phyloP scores from a whole-genome alignment of 2,797 vertebrate genomes.

The Pseudotriccus pelzelni region DNA sequence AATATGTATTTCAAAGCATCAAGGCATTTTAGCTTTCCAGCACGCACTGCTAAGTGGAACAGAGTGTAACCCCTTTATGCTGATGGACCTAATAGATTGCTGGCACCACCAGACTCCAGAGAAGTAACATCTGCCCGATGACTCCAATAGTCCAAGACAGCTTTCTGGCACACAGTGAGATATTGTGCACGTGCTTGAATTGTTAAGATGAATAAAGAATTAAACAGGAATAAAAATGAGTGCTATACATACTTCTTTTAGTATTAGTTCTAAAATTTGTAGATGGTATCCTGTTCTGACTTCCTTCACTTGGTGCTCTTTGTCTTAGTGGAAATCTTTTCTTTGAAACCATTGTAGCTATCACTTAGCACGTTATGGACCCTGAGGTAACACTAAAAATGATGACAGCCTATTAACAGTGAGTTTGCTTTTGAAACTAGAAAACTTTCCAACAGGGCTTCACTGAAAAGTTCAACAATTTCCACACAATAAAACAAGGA shows the following conservation, averaged over 20 bases:
- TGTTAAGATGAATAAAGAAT: not conserved
- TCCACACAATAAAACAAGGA: not conserved
- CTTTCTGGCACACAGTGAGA: not conserved
- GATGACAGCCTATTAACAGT: not conserved
- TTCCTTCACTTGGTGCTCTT: not conserved
- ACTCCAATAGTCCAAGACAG: not conserved
- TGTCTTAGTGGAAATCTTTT: not conserved
- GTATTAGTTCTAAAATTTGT: not conserved
- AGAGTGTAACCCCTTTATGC: not conserved
- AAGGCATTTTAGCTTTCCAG: not conserved
- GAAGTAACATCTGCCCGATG: not conserved
- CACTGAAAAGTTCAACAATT: not conserved
- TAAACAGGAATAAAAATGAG: not conserved
- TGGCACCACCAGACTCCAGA: not conserved
- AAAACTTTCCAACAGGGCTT: not conserved
- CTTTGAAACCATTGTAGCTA: not conserved
- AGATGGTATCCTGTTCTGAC: not conserved
- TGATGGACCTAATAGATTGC: not conserved
- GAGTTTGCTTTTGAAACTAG: not conserved
- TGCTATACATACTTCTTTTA: not conserved
- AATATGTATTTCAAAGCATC: not conserved
- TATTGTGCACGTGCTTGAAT: not conserved
- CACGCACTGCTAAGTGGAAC: not conserved
- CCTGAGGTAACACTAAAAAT: not conserved
- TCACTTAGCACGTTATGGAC: not conserved